Conservation (phyloP, 1,140 invertebrate genomes). For the Drosophila ambigua region DNA sequence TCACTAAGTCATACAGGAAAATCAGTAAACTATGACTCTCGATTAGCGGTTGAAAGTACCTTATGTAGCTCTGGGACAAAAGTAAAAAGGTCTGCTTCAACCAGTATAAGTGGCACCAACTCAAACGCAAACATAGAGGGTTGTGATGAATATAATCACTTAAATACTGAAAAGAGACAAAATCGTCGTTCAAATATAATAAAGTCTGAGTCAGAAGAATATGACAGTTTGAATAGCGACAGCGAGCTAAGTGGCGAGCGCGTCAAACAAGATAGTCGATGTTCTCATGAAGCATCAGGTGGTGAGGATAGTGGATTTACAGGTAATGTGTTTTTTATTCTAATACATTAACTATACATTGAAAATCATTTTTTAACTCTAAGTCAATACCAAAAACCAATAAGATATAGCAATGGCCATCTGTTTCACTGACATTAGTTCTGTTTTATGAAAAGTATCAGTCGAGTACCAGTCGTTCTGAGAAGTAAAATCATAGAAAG, state of each 20-base stretch:
- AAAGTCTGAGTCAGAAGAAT: constrained; percentile 87
- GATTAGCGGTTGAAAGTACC: constrained; percentile 52
- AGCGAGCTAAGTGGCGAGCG: constrained; percentile 84
- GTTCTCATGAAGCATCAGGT: too few relatives aligned
- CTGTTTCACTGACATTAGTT: background rate
- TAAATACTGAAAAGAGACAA: constrained; percentile 58
- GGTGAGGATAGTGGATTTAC: too few relatives aligned
- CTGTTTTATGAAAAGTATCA: background rate
- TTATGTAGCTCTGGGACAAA: constrained; percentile 51
- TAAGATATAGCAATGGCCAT: too few relatives aligned
- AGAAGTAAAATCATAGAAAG: too few relatives aligned
- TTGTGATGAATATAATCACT: constrained; percentile 48
- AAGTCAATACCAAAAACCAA: too few relatives aligned
- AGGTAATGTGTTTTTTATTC: too few relatives aligned
- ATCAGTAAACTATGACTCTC: constrained; percentile 52
- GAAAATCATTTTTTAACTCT: too few relatives aligned
- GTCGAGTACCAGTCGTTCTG: too few relatives aligned
- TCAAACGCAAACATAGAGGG: constrained; percentile 33
- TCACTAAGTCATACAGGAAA: constrained; percentile 59
- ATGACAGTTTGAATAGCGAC: constrained; percentile 86
- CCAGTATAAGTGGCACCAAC: constrained; percentile 34
- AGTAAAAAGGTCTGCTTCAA: constrained; percentile 76
- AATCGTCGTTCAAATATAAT: constrained; percentile 62
- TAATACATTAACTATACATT: too few relatives aligned
- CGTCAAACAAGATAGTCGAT: too few relatives aligned